Percentiles rank a stretch among this genome's conserved stretches.
Evolutionary conservation across 2,888 invertebrate species (phyloP).

Genomic region (Julus scanicus): DNA sequence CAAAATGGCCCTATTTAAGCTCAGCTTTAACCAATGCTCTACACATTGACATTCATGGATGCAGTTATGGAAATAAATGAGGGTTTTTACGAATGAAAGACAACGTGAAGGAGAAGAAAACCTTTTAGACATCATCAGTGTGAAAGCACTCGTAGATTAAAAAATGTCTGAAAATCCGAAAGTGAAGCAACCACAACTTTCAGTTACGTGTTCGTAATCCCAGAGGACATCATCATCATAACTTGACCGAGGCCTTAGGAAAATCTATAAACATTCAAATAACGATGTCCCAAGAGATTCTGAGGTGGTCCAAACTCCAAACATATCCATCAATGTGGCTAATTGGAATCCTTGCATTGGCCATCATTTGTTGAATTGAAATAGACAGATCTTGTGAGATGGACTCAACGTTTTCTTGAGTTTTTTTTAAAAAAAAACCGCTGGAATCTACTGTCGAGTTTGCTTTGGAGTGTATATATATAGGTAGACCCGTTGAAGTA

Average conservation of each 20-base stretch:
- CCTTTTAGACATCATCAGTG: not conserved
- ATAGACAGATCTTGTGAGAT: no score
- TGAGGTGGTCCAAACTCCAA: not conserved
- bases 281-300: not conserved
- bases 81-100: not conserved
- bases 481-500: no score
- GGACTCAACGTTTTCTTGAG: no score
- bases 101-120: not conserved
- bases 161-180: not conserved
- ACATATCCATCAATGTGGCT: no score
- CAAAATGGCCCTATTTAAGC: not conserved
- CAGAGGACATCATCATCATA: slow-evolving; percentile 20
- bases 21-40: slow-evolving; percentile 1
- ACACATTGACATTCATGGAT: not conserved
- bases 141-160: not conserved
- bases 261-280: not conserved
- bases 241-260: not conserved
- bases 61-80: slow-evolving; percentile 2
- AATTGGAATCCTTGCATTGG: no score
- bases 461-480: no score
- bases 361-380: no score
- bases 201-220: not conserved
- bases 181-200: not conserved
- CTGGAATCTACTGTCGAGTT: no score
- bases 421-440: no score